Conservation (phyloP, 2,113 vertebrate genomes). For the Azemiops feae region DNA sequence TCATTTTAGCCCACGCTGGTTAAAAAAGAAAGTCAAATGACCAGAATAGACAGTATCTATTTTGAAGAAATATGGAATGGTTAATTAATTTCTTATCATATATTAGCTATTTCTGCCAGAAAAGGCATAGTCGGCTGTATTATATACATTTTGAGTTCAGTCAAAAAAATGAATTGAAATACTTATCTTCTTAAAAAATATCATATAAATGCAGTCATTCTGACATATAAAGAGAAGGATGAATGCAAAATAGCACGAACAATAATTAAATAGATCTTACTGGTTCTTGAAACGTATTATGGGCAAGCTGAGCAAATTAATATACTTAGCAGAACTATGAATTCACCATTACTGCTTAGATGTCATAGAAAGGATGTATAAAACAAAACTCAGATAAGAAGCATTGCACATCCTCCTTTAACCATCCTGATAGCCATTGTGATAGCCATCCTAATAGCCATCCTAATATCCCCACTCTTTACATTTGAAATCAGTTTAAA, state of each 20-base stretch:
- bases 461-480: no score
- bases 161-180: slow-evolving; percentile 26
- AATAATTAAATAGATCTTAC: neutral
- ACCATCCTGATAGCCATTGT: no score
- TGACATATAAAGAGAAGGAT: neutral
- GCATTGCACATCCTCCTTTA: neutral
- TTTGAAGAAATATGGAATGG: slow-evolving; percentile 55
- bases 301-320: neutral
- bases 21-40: slow-evolving; percentile 50
- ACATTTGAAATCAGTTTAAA: neutral
- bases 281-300: neutral
- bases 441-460: neutral
- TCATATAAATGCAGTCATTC: neutral
- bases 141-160: slow-evolving; percentile 34
- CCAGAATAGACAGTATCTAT: slow-evolving; percentile 38
- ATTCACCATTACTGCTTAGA: no score
- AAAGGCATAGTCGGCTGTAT: slow-evolving; percentile 41
- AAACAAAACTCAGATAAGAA: neutral
- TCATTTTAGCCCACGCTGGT: slow-evolving; percentile 55
- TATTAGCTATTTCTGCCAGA: slow-evolving; percentile 44
- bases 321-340: neutral
- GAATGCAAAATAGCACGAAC: neutral
- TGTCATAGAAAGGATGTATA: neutral
- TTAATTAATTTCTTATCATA: slow-evolving; percentile 60
- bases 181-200: slow-evolving; percentile 28